Base-by-base conservation (phyloP, 2,888 invertebrate species). In the Holacanthella duospinosa region DNA sequence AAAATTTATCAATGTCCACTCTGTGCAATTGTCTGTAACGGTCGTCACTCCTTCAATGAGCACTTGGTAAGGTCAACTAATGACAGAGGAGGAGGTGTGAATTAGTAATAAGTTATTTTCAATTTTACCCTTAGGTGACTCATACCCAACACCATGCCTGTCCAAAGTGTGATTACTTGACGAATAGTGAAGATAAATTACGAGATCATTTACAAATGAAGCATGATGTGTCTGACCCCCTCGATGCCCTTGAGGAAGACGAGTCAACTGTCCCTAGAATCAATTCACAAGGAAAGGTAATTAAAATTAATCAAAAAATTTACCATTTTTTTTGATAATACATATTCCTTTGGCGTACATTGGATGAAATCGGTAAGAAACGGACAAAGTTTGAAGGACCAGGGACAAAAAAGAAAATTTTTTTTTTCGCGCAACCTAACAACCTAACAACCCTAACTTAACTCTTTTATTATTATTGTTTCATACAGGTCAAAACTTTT, bases 281-380 rank as follows among this genome's bases (percentile, higher is more conserved):
- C 16, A 87, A 86, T 76, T 84, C 85, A 0, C 86, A 89, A 72
- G 89, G 89, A 21, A 91, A 89, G 80, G 84, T 89, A 62, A 62
- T 36, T 36, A 36, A n/a, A n/a, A n/a, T n/a, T n/a, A n/a, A n/a
- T n/a, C n/a, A n/a, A n/a, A n/a, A n/a, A n/a, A n/a, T n/a, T n/a
- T n/a, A n/a, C n/a, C n/a, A n/a, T n/a, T n/a, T n/a, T n/a, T n/a
- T n/a, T n/a, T n/a, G n/a, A n/a, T n/a, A n/a, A n/a, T n/a, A n/a
- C n/a, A n/a, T n/a, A n/a, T n/a, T n/a, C n/a, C n/a, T n/a, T n/a
- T n/a, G n/a, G n/a, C n/a, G n/a, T n/a, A n/a, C n/a, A n/a, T n/a
- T n/a, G n/a, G n/a, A n/a, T n/a, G n/a, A n/a, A n/a, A n/a, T n/a
- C n/a, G n/a, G n/a, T n/a, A n/a, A n/a, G n/a, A n/a, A n/a, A n/a